phyloP scores from a whole-genome alignment of 2,888 invertebrate genomes.

The Pelosia muscerda region DNA sequence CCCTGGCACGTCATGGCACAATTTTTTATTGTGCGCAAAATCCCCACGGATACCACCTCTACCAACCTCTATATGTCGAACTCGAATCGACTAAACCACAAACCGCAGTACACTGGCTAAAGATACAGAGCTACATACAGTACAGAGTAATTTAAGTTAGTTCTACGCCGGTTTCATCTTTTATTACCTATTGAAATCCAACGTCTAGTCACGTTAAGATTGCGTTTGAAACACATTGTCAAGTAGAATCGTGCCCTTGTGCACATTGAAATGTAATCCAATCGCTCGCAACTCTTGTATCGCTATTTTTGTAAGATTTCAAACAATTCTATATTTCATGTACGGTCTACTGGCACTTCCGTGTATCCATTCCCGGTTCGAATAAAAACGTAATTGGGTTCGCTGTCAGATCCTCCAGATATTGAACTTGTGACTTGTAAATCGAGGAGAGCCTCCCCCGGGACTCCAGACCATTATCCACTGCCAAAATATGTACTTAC shows the following conservation, averaged over 20 bases:
- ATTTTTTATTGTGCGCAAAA: too few relatives aligned
- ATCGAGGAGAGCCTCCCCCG: slow-evolving; percentile 4
- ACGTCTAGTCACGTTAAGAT: too few relatives aligned
- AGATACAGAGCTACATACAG: too few relatives aligned
- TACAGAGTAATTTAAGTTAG: too few relatives aligned
- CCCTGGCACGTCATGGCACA: slow-evolving; percentile 49
- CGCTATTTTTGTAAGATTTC: background rate
- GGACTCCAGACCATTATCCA: slow-evolving; percentile 16
- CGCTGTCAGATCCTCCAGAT: slow-evolving; percentile 10
- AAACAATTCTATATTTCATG: background rate
- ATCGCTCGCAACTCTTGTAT: slow-evolving; percentile 8
- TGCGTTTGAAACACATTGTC: too few relatives aligned
- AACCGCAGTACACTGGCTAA: slow-evolving; percentile 25
- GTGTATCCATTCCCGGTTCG: slow-evolving; percentile 1
- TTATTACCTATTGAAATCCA: too few relatives aligned
- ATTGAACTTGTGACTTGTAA: slow-evolving; percentile 16
- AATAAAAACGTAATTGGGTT: slow-evolving; percentile 19
- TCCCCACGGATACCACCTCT: too few relatives aligned
- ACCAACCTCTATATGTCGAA: too few relatives aligned
- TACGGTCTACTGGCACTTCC: background rate
- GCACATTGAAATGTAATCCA: slow-evolving; percentile 33
- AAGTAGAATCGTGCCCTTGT: slow-evolving; percentile 15
- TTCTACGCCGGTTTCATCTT: too few relatives aligned
- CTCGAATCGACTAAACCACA: too few relatives aligned
- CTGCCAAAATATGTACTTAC: slow-evolving; percentile 3